phyloP scores from a whole-genome alignment of 2,113 vertebrate genomes.

The Vulpes vulpes region DNA sequence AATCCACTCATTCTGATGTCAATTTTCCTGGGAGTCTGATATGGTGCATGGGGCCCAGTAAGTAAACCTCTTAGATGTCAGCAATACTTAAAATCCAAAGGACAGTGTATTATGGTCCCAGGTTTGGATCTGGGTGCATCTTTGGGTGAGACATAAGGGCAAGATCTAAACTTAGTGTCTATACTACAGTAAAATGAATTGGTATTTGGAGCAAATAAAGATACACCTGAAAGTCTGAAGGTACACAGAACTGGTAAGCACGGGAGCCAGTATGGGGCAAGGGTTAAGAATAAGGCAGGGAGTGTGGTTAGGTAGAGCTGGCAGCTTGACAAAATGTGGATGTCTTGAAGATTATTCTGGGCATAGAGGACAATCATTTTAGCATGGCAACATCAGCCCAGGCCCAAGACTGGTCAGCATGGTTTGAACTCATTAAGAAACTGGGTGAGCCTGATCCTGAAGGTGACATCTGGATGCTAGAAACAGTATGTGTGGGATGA shows the following conservation, averaged over 20 bases:
- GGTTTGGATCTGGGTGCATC: neutral
- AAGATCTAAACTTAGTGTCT: neutral
- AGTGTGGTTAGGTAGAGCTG: neutral
- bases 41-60: neutral
- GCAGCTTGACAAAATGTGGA: neutral
- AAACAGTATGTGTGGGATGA: neutral
- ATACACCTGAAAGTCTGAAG: neutral
- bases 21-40: neutral
- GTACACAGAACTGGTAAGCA: neutral
- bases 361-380: neutral
- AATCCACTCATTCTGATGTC: neutral
- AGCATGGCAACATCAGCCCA: neutral
- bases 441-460: neutral
- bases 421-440: slow-evolving; percentile 9
- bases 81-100: neutral
- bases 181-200: neutral
- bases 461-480: neutral
- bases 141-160: neutral
- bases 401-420: neutral
- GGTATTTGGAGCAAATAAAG: neutral
- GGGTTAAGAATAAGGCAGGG: neutral
- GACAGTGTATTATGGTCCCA: fast-evolving
- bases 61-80: neutral
- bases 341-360: neutral
- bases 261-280: neutral